A percentile compares a stretch with the other conserved stretches of the same genome.
phyloP scores from a whole-genome alignment of 1,140 invertebrate genomes.

The Streblospio benedicti region DNA sequence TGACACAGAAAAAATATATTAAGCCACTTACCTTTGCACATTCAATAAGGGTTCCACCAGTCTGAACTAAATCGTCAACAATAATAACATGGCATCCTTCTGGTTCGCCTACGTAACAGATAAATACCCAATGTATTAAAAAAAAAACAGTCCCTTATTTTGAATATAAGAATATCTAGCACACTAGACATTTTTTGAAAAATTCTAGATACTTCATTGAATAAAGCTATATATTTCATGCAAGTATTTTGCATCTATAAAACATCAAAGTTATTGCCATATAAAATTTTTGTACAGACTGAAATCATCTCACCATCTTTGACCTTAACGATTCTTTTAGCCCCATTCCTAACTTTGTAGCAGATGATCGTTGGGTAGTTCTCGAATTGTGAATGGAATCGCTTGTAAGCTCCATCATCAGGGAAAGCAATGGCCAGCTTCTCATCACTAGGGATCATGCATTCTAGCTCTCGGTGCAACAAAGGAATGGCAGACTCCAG shows the following conservation, averaged over 20 bases:
- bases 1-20: too few relatives aligned
- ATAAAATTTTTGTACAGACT: too few relatives aligned
- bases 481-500: constrained; percentile 42
- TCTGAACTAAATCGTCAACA: constrained; percentile 46
- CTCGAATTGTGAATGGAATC: constrained; percentile 38
- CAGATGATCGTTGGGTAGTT: constrained; percentile 36
- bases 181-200: too few relatives aligned
- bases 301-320: constrained; percentile 46
- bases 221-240: too few relatives aligned
- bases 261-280: too few relatives aligned
- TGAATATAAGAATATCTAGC: too few relatives aligned
- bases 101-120: constrained; percentile 32
- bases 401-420: constrained; percentile 46
- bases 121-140: too few relatives aligned
- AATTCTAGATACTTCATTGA: too few relatives aligned
- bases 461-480: constrained; percentile 28
- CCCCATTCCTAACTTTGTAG: constrained; percentile 40
- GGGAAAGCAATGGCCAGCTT: constrained; percentile 39
- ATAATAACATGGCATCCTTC: constrained; percentile 41
- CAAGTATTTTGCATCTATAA: too few relatives aligned
- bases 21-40: constrained; percentile 41
- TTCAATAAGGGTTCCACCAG: constrained; percentile 44
- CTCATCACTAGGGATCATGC: constrained; percentile 23
- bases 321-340: constrained; percentile 38
- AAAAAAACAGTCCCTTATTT: too few relatives aligned